Base-by-base conservation (phyloP, 2,797 vertebrate genomes). In the Morus bassanus region DNA sequence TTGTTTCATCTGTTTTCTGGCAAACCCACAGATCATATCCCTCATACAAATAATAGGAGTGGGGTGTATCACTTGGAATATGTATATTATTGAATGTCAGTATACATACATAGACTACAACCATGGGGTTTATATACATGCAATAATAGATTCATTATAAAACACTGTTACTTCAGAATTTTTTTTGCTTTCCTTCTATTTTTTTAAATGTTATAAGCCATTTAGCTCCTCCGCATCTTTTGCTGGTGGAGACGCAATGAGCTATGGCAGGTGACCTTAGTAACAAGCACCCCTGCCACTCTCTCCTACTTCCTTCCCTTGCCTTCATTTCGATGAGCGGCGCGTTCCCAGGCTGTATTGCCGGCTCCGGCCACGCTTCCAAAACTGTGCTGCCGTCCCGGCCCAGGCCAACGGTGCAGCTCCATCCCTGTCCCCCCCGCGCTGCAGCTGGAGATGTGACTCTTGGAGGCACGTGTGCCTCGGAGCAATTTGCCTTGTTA, bases 301-400 rank as follows among this genome's bases (percentile, higher is more conserved):
- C 30, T 56, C n/a, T 72, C 50, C 90, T 35, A 0, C 48, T 7
- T 48, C n/a, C 74, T 88, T 31, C 17, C 53, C 33, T 70, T 54
- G 50, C 41, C 35, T 69, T 70, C 45, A 3, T 17, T 70, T 30
- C 16, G 68, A 53, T 30, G 31, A 76, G 70, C 63, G 12, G 2
- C 0, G 0, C 6, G 1, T 30, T 83, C 45, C 35, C 13, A 10
- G 51, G 56, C 73, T 48, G 22, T 15, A 3, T 48, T 28, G 23
- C 59, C 2, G 0, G 22, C 68, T 61, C 54, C 73, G 64, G 45
- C 25, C 57, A 9, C 17, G 0, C 15, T 63, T 48, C 33, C 64
- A 22, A 45, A 82, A 33, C 28, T 4, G 4, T 5, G 18, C 56
- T 67, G 81, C 88, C 41, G 7, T 13, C 61, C 53, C 21, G 9